phyloP scores from a whole-genome alignment of 2,797 vertebrate genomes.

The Mormyrops attenuatus region DNA sequence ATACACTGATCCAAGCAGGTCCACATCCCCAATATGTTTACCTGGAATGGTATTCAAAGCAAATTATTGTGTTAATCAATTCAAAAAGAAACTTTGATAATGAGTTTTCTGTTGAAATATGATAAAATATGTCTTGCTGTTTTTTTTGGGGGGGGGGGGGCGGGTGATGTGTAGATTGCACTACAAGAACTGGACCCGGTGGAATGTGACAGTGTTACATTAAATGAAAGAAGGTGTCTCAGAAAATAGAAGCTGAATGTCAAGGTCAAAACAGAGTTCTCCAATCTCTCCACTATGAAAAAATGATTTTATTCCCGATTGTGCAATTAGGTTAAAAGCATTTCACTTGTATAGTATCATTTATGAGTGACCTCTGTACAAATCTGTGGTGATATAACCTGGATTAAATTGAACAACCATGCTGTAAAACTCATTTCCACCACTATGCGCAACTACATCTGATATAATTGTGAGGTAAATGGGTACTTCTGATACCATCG shows the following conservation, averaged over 20 bases:
- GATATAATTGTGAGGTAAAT: slow-evolving; percentile 53
- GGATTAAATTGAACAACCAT: slow-evolving; percentile 29
- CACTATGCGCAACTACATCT: slow-evolving; percentile 43
- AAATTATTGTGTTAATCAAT: not conserved
- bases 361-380: slow-evolving; percentile 48
- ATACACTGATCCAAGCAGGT: not conserved
- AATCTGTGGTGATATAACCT: slow-evolving; percentile 31
- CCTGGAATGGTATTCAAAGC: not conserved
- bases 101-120: not conserved
- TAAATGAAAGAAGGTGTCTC: not conserved
- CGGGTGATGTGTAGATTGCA: not conserved
- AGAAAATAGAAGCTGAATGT: slow-evolving; percentile 34
- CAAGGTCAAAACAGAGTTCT: slow-evolving; percentile 13
- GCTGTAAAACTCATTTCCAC: slow-evolving; percentile 55
- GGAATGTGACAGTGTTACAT: slow-evolving; percentile 5
- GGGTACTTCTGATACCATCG: slow-evolving; percentile 62
- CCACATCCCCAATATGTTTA: not conserved
- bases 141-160: not conserved
- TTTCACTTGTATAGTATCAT: slow-evolving; percentile 32
- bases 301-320: not conserved
- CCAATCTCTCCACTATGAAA: not conserved
- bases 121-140: not conserved
- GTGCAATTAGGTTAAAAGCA: not conserved
- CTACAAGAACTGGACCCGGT: not conserved
- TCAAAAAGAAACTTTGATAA: not conserved